A percentile compares a stretch with the other conserved stretches of the same genome.
phyloP scores from a whole-genome alignment of 2,888 invertebrate species.

The Nemapogon koenigi region DNA sequence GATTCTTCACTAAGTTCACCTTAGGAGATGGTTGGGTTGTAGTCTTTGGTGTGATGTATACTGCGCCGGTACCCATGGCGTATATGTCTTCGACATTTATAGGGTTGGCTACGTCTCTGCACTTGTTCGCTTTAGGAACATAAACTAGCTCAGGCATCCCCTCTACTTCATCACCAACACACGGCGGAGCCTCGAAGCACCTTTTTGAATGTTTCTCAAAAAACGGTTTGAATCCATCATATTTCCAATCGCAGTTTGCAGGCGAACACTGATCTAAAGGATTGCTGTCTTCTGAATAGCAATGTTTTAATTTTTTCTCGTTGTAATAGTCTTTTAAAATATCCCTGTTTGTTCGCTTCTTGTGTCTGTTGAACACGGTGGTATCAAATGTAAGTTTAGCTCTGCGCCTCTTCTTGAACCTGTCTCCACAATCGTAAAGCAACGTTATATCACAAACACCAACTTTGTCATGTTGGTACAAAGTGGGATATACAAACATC shows the following conservation, averaged over 20 bases:
- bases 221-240: constrained; percentile 30
- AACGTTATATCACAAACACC: constrained; percentile 34
- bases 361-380: neutral
- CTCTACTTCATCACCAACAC: constrained; percentile 23
- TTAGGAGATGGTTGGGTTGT: constrained; percentile 12
- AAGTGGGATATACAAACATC: constrained; percentile 29
- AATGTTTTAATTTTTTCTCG: constrained; percentile 15
- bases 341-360: neutral
- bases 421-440: constrained; percentile 16
- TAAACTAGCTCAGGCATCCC: constrained; percentile 34
- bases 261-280: constrained; percentile 32
- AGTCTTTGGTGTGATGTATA: constrained; percentile 21
- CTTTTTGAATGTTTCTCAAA: constrained; percentile 23
- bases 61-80: constrained; percentile 32
- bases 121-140: constrained; percentile 31
- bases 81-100: constrained; percentile 34
- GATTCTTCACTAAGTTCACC: constrained; percentile 28
- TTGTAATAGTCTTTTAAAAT: constrained; percentile 1
- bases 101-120: constrained; percentile 33
- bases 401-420: neutral
- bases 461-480: constrained; percentile 33
- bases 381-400: constrained; percentile 6
- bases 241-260: constrained; percentile 38
- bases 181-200: constrained; percentile 29
- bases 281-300: constrained; percentile 33